A percentile compares a stretch with the other conserved stretches of the same genome.
Conservation (phyloP, 2,113 vertebrate species). For the Penelope pileata region DNA sequence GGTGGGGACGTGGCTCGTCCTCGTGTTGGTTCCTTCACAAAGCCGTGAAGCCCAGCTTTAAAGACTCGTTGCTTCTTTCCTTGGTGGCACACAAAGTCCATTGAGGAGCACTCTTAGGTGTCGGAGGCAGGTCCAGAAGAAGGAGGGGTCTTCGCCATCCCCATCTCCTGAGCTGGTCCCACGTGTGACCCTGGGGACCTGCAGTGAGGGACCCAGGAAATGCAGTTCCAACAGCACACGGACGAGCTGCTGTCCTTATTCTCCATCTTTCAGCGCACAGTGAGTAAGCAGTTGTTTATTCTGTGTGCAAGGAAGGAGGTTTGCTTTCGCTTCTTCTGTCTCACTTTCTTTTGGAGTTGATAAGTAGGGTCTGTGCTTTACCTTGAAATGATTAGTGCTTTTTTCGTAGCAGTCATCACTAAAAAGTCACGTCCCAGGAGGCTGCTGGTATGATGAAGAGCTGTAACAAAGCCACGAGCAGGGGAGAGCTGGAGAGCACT, state of each 20-base stretch:
- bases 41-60: not conserved
- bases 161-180: not conserved
- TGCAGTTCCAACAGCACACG: fast-evolving
- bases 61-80: not conserved
- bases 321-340: not conserved
- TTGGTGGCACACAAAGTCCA: not conserved
- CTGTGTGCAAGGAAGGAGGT: not conserved
- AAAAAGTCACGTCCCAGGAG: not conserved
- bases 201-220: not conserved
- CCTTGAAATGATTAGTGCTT: not conserved
- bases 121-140: not conserved
- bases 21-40: not conserved
- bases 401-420: not conserved
- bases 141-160: not conserved
- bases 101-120: not conserved
- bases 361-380: not conserved
- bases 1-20: not conserved
- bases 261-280: not conserved
- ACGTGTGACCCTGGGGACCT: not conserved
- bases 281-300: not conserved
- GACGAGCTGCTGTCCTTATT: not conserved
- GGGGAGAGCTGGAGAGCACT: not conserved
- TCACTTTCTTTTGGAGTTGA: not conserved
- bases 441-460: not conserved
- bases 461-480: not conserved